Base-by-base conservation (phyloP, 1,140 invertebrate genomes). In the Geopemphigus sp. region DNA sequence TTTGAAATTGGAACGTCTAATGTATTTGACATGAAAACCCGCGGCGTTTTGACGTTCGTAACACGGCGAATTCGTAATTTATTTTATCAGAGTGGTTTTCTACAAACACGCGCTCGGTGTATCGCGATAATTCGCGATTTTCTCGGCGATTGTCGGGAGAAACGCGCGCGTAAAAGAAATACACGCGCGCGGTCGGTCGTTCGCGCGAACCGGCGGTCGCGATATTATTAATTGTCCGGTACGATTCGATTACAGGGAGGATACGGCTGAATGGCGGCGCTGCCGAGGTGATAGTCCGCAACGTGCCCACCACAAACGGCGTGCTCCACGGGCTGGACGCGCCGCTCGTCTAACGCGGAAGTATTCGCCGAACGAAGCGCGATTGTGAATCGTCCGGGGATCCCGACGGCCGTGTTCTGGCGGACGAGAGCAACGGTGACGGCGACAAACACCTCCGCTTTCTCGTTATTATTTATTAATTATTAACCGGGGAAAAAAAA, bases 291-390 rank as follows among this genome's bases (percentile, higher is more conserved):
- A 86, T 92, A 64, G 92, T 92, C 11, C 90, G 92, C 84, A 94
- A 95, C 84, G 91, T 94, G 82, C 93, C 93, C 82, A 92, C 93
- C 47, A 95, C 93, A 66, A 95, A 95, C 86, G 94, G 94, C 81
- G 93, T 95, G 53, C 91, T 95, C 78, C 94, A 96, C 84, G 93
- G 93, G 24, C 88, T 96, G 70, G 93, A 95, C 83, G 88, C 89
- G 3, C 68, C 68, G 19, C 26, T 72, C 26, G 68, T 72, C 50
- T 72, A 45, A 68, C 32, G 32, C 32, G 32, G 8, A 39, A 39
- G 3, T 39, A 39, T 39, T 39, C 32, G 32, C n/a, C n/a, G n/a
- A n/a, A n/a, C n/a, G n/a, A n/a, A n/a, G n/a, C n/a, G n/a, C n/a
- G n/a, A n/a, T n/a, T n/a, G n/a, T n/a, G 6, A 12, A 29, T 61